Evolutionary conservation across 1,140 invertebrate genomes (phyloP).

Genomic region (Papilio polyxenes): DNA sequence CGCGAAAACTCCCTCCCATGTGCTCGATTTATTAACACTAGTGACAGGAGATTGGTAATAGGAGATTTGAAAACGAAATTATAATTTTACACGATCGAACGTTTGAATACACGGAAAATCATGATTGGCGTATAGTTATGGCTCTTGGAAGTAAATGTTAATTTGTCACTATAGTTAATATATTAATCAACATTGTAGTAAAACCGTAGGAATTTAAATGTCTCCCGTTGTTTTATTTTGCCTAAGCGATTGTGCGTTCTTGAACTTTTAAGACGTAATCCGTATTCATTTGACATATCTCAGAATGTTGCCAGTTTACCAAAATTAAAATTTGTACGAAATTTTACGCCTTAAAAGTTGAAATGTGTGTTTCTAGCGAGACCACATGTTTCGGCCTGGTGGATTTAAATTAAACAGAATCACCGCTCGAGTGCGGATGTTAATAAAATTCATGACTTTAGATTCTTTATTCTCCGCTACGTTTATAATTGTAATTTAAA

Average conservation of each 20-base stretch:
- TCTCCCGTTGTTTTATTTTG: conserved; percentile 38
- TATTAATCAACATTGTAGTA: conserved; percentile 26
- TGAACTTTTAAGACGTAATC: conserved; percentile 38
- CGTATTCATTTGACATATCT: conserved; percentile 8
- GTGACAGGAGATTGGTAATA: conserved; percentile 44
- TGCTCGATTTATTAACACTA: conserved; percentile 55
- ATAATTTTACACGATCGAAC: conserved; percentile 28
- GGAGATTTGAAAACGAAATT: conserved; percentile 20
- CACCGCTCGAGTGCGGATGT: conserved; percentile 47
- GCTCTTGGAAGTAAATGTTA: conserved; percentile 15
- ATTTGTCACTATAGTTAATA: conserved; percentile 39
- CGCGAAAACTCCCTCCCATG: conserved; percentile 49
- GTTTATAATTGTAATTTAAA: not conserved
- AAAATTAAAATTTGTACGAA: not conserved
- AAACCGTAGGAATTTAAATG: conserved; percentile 35
- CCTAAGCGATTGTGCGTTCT: conserved; percentile 37
- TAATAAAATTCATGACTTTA: conserved; percentile 14
- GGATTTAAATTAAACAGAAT: conserved; percentile 26
- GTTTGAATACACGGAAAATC: conserved; percentile 30
- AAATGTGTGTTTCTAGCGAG: conserved; percentile 28
- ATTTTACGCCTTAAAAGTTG: conserved; percentile 38
- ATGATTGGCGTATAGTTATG: conserved; percentile 31
- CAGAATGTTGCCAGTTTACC: not conserved
- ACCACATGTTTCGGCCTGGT: conserved; percentile 37
- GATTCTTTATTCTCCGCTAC: not conserved